Conservation (phyloP, 2,888 invertebrate genomes). For the Meghimatium bilineatum region DNA sequence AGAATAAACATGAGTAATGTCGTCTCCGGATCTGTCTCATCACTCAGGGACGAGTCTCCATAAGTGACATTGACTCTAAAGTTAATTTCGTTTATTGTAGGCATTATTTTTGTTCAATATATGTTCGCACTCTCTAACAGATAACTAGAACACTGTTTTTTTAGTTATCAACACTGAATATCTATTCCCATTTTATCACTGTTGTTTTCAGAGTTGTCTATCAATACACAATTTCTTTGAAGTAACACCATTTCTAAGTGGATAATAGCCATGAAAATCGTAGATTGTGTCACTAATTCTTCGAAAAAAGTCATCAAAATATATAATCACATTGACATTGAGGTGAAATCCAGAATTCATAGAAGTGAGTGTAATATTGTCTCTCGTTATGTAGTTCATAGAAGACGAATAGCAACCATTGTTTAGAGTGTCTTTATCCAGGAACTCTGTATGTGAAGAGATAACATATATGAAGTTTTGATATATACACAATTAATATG, state of each 20-base stretch:
- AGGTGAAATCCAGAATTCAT: too few relatives aligned
- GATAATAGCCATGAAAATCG: not conserved
- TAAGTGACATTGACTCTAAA: slow-evolving; percentile 68
- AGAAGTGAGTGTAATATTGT: too few relatives aligned
- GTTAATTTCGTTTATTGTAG: slow-evolving; percentile 60
- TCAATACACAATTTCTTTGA: not conserved
- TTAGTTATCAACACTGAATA: not conserved
- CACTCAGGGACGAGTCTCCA: slow-evolving; percentile 61
- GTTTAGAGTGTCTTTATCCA: too few relatives aligned
- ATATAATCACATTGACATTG: not conserved
- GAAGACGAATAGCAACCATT: too few relatives aligned
- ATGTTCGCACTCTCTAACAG: not conserved
- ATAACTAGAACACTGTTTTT: not conserved
- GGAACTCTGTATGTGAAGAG: too few relatives aligned
- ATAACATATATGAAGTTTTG: too few relatives aligned
- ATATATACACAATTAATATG: too few relatives aligned
- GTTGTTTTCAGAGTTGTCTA: too few relatives aligned
- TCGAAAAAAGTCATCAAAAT: not conserved
- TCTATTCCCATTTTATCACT: too few relatives aligned
- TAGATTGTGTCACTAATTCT: not conserved
- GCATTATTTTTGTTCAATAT: not conserved
- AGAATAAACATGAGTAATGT: slow-evolving; percentile 65
- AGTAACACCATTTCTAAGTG: not conserved
- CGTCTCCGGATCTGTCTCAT: slow-evolving; percentile 49
- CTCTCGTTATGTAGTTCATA: too few relatives aligned